phyloP scores from a whole-genome alignment of 2,888 invertebrate genomes.

The Lepetodrilus schrolli region DNA sequence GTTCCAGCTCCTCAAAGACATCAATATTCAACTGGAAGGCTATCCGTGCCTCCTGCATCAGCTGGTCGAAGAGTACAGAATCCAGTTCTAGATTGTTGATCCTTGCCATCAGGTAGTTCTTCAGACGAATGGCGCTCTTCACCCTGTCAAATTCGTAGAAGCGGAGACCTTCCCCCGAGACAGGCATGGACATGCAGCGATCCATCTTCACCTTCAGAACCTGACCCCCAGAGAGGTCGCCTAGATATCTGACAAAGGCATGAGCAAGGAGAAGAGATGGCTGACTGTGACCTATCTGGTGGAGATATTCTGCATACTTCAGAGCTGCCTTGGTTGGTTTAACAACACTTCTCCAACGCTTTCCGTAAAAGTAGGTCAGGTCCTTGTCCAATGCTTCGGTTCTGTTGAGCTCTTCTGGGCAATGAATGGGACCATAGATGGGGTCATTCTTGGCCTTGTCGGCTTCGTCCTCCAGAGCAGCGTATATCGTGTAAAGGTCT shows the following conservation, averaged over 20 bases:
- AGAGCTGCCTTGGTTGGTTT: slow-evolving; percentile 37
- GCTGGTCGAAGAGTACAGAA: background rate
- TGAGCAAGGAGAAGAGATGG: slow-evolving; percentile 46
- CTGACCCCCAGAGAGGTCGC: slow-evolving; percentile 55
- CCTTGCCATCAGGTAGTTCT: slow-evolving; percentile 36
- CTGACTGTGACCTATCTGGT: slow-evolving; percentile 28
- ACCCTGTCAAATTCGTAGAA: slow-evolving; percentile 40
- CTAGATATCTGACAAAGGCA: slow-evolving; percentile 55
- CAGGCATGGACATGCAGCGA: slow-evolving; percentile 29
- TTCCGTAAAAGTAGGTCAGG: slow-evolving; percentile 47
- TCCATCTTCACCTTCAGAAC: slow-evolving; percentile 43
- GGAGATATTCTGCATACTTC: slow-evolving; percentile 45
- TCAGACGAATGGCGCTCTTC: slow-evolving; percentile 34
- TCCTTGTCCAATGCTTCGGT: slow-evolving; percentile 44
- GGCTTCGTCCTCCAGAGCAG: slow-evolving; percentile 45
- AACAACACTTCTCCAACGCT: slow-evolving; percentile 39
- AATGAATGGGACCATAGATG: slow-evolving; percentile 31
- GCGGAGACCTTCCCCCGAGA: slow-evolving; percentile 32
- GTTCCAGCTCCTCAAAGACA: slow-evolving; percentile 36
- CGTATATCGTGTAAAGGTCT: slow-evolving; percentile 51
- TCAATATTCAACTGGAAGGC: slow-evolving; percentile 39
- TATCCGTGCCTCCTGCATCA: slow-evolving; percentile 34
- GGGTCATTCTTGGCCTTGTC: slow-evolving; percentile 39
- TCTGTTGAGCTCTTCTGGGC: slow-evolving; percentile 40
- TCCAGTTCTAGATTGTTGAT: slow-evolving; percentile 37